Conservation (phyloP, 2,113 vertebrate species). For the Tursiops truncatus region DNA sequence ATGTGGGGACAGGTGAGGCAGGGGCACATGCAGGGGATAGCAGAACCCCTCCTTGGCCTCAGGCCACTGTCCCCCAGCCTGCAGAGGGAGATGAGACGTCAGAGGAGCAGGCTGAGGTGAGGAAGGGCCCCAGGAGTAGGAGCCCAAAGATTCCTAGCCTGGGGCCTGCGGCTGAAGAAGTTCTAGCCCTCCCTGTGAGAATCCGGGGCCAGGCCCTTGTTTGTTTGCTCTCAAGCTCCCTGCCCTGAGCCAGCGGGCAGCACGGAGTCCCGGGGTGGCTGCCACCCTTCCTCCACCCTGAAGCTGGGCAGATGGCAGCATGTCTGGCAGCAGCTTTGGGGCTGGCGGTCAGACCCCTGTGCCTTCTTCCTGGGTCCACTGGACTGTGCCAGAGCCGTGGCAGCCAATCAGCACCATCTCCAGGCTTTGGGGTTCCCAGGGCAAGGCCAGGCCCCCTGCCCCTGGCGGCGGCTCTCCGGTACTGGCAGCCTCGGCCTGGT, state of each 20-base stretch:
- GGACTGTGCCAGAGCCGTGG: constrained; percentile 75
- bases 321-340: constrained; percentile 27
- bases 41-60: constrained; percentile 50
- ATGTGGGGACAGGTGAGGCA: constrained; percentile 39
- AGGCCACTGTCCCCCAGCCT: constrained; percentile 19
- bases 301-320: neutral
- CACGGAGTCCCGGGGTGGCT: neutral
- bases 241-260: constrained; percentile 3
- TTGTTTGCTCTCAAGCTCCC: neutral
- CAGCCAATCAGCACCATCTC: constrained; percentile 81
- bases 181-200: neutral
- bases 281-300: neutral
- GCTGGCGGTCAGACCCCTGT: constrained; percentile 71
- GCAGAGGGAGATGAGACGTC: neutral
- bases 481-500: constrained; percentile 62
- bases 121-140: neutral
- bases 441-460: constrained; percentile 36
- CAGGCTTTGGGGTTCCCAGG: constrained; percentile 77
- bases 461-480: constrained; percentile 69
- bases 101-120: constrained; percentile 10
- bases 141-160: neutral
- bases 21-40: constrained; percentile 73
- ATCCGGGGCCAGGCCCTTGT: neutral
- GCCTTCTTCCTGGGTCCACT: constrained; percentile 77
- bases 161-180: neutral